These are phyloP conservation scores for Aurelia sp. DNA, from an alignment of 30 jellyfish, hydroid and myxozoan species.

Conservation along the genomic window DNA sequence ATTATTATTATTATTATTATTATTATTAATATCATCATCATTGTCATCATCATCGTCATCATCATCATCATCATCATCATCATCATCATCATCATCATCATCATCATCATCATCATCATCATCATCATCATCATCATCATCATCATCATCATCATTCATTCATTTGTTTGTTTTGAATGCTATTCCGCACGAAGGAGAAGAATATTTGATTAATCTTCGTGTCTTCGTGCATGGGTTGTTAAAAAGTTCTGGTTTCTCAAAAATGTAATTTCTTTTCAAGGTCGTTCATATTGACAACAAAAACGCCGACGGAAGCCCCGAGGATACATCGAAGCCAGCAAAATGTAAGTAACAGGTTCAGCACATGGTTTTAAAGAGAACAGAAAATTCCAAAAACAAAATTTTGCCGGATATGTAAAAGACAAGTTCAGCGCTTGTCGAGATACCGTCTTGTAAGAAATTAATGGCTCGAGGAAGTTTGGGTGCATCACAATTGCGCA, in stretches of 20 bases:
- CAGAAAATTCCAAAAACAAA: too few species aligned
- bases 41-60: neutral
- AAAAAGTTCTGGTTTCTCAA: neutral
- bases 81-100: neutral
- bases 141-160: too few species aligned
- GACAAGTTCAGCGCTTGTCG: too few species aligned
- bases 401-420: too few species aligned
- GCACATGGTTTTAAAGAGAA: neutral
- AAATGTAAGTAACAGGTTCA: slow-evolving; percentile 62
- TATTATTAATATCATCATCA: neutral
- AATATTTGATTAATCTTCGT: too few species aligned
- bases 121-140: neutral
- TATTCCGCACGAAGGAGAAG: too few species aligned
- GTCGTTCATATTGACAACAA: slow-evolving; percentile 81
- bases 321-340: slow-evolving; percentile 90
- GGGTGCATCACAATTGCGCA: too few species aligned
- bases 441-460: too few species aligned
- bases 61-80: neutral
- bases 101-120: slow-evolving; percentile 1
- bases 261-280: slow-evolving; percentile 6
- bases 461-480: too few species aligned
- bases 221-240: neutral
- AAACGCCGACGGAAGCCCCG: slow-evolving; percentile 52
- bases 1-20: neutral
- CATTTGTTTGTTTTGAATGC: too few species aligned